Base-by-base conservation (phyloP, 2,797 vertebrate genomes). In the Cirrhinus molitorella region DNA sequence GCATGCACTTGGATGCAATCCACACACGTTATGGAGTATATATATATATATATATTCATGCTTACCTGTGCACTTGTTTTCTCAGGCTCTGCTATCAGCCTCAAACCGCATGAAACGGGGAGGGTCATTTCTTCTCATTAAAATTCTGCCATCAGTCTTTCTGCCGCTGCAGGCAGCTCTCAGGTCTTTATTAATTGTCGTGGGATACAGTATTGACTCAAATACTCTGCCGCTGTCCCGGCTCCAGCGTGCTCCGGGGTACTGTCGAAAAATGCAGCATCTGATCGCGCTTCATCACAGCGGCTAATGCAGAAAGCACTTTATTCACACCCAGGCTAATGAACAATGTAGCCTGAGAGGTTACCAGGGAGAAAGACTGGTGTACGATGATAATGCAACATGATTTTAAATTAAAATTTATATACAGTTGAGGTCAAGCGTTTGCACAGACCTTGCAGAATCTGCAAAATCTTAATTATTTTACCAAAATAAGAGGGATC, bases 101-200 rank as follows among this genome's bases (percentile, higher is more conserved):
- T 57, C n/a, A 2, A 61, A 23, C 67, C 16, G 16, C 47, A 67
- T 31, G n/a, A 55, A 71, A 66, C 8, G 8, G 65, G 53, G 79
- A 55, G 77, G 57, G 71, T 53, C 34, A 53, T 70, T 84, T 74
- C 87, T 87, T 90, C 91, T 93, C 91, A 92, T 94, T 94, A 92
- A 86, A 90, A 93, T 92, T 88, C 90, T 87, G 85, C 89, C 90
- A 91, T 93, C 91, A 80, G 68, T 90, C 90, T 92, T 90, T 86
- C 88, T 87, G 88, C 80, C 49, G 63, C 51, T 80, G 87, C 84
- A 82, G 76, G 9, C 49, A 40, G 75, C 72, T 87, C 87, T 84
- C 70, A 86, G 86, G 86, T 88, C 88, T 93, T 94, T 94, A 94
- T 94, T 93, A 94, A 94, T 94, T 83, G 87, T 89, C 85, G 28